Percentiles rank a stretch among this genome's conserved stretches.
Evolutionary conservation across 2,888 invertebrate genomes (phyloP).

Genomic region (Cenopis cana): DNA sequence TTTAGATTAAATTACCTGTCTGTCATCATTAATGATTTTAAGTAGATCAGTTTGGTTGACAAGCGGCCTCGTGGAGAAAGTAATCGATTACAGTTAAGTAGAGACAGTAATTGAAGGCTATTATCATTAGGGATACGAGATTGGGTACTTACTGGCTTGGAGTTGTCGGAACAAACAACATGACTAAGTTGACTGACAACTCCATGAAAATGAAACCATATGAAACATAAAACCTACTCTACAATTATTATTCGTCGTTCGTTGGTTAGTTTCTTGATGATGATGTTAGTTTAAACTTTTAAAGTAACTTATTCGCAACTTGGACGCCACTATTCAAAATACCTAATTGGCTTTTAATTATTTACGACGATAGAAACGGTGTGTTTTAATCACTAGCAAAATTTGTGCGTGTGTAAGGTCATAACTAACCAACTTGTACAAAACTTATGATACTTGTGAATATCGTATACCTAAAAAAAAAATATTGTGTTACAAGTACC

Average conservation of each 20-base stretch:
- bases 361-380: no score
- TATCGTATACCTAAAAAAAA: no score
- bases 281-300: not conserved
- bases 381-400: no score
- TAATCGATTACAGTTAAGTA: not conserved
- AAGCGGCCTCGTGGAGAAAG: not conserved
- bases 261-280: not conserved
- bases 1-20: no score
- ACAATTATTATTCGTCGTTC: no score
- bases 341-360: not conserved
- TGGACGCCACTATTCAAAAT: not conserved
- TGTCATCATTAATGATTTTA: not conserved
- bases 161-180: conserved; percentile 1
- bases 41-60: not conserved
- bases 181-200: not conserved
- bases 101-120: not conserved
- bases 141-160: not conserved
- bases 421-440: no score
- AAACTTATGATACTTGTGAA: no score
- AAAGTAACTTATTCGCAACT: not conserved
- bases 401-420: no score
- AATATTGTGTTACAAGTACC: no score
- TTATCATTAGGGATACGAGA: not conserved
- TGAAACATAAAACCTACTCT: no score
- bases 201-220: not conserved